Evolutionary conservation across 2,797 vertebrate species (phyloP), one percentile per base, ranked within the genome.

Genomic region (Gouania willdenowi): DNA sequence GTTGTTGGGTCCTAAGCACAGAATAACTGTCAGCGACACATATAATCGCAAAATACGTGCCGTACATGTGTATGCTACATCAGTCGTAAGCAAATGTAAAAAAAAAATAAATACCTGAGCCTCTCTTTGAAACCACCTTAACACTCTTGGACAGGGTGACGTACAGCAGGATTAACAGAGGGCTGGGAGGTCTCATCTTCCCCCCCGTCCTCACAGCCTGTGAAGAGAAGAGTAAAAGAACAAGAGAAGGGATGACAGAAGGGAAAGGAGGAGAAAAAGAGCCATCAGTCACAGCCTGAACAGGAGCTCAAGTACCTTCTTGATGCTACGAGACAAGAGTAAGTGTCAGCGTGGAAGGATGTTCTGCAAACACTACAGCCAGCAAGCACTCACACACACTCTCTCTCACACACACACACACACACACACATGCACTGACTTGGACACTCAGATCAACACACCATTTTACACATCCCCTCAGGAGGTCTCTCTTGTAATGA

Each of bases 91-190:
- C 4, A 5, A 19, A 4, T 5, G 6, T 20, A 6, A 20, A 20
- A 6, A 22, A 1, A 14, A 10, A 34, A 26, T 6, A 57, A 37
- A 41, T 93, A 97, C 95, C 95, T 89, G 95, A 98, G 81, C 95
- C 95, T 85, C 95, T 91, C 85, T 98, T 98, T 39, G 95, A 95
- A 79, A 98, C 93, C 80, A 95, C 92, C 82, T 97, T 98, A 74
- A 93, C 79, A 85, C 91, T 92, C 81, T 88, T 90, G 79, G 92
- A 88, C 69, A 97, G 83, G 54, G 92, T 92, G 81, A 91, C 73
- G 78, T 91, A 94, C 75, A 96, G 88, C 77, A 96, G 90, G 85
- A 96, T 88, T 89, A 98, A 90, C 77, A 93, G 90, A 64, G 92
- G 91, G 89, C 91, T 91, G 72, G 91, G 89, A 89, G 88, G 89